Evolutionary conservation across 1,140 invertebrate species (phyloP).

Genomic region (Prorops nasuta): DNA sequence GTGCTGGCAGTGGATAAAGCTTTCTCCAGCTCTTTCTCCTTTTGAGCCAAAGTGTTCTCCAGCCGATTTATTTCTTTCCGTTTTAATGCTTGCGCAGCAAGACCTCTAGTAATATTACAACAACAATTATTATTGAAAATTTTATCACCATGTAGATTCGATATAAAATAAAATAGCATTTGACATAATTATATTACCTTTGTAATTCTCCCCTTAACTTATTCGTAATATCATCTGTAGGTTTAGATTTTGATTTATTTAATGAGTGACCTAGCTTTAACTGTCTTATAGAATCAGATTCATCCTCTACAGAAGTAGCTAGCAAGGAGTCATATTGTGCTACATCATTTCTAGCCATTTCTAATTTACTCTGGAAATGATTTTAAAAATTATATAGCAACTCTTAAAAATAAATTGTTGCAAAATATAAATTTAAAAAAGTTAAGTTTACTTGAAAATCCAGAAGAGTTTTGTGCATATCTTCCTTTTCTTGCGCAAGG

Average conservation of each 20-base stretch:
- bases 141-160: background rate
- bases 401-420: too few species aligned
- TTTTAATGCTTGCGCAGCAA: constrained; percentile 42
- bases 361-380: constrained; percentile 38
- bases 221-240: constrained; percentile 36
- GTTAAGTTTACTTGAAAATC: constrained; percentile 40
- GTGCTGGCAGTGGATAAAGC: constrained; percentile 25
- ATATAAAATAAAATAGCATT: background rate
- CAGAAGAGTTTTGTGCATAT: constrained; percentile 35
- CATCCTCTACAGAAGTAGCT: constrained; percentile 34
- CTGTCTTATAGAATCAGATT: constrained; percentile 48
- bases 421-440: too few species aligned
- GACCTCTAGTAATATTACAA: constrained; percentile 24
- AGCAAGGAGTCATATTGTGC: constrained; percentile 39
- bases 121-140: background rate
- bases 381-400: background rate
- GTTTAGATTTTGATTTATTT: constrained; percentile 35
- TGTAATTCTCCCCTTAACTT: constrained; percentile 42
- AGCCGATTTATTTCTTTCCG: constrained; percentile 48
- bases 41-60: constrained; percentile 40
- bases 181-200: constrained; percentile 20
- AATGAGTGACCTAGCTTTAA: constrained; percentile 42
- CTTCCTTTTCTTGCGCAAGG: constrained; percentile 41
- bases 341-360: constrained; percentile 37
- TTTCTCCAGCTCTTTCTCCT: constrained; percentile 42